Evolutionary conservation across 2,888 invertebrate species (phyloP), one percentile per base, ranked within the genome.

Genomic region (Lacanobia wlatinum): DNA sequence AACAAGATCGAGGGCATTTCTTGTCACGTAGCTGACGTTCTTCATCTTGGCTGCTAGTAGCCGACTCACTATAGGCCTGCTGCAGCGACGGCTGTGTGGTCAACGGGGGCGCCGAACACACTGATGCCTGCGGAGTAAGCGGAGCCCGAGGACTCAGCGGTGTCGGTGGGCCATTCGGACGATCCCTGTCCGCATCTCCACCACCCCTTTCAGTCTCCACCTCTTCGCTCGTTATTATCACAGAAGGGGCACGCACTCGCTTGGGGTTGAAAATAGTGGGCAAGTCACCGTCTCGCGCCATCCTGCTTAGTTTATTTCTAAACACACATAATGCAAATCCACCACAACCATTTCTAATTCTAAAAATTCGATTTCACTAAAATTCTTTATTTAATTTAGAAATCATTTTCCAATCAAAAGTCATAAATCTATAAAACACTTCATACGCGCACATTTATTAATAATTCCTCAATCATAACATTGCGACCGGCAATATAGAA

Each of bases 181-280:
- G 92, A 82, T 93, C 96, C 81, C 93, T 87, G 66, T 94, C 95
- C 6, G 88, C 92, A 63, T 92, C 94, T 38, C 90, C 92, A 53
- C 91, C 90, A 61, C 90, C 90, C 40, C 92, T 90, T 76, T 93
- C 96, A 75, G 84, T 92, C 75, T 95, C 96, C 65, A 93, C 92
- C 84, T 97, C 97, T 84, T 96, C 96, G 84, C 97, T 97, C 61
- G 97, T 97, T 83, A 97, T 97, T 88, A 97, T 97, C 82, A 97
- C 97, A 70, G 97, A 97, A 82, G 97, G 97, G 74, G 97, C 96
- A 78, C 97, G 96, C 72, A 97, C 97, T 84, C 97, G 96, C 90
- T 97, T 97, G 59, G 98, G 98, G 94, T 98, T 98, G 94, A 98
- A 98, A 90, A 98, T 98, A 84, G 98, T 98, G 84, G 98, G 97